Conservation (phyloP, 2,888 invertebrate genomes). For the Sphaerophoria rueppellii region DNA sequence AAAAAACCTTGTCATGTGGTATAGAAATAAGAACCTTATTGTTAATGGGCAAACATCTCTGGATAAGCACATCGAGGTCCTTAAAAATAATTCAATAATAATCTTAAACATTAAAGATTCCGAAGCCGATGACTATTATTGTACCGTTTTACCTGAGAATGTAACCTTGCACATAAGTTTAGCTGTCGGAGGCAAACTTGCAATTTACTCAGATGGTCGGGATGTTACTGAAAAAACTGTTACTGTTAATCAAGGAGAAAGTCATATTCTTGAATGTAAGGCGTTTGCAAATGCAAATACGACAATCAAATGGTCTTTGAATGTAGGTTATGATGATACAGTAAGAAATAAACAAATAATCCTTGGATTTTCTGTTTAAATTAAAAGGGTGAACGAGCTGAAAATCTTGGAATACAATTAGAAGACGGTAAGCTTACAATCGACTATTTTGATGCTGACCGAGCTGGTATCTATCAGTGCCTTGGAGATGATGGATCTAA, state of each 20-base stretch:
- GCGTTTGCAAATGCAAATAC: constrained; percentile 74
- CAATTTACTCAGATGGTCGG: constrained; percentile 78
- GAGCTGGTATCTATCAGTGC: constrained; percentile 80
- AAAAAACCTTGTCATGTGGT: constrained; percentile 79
- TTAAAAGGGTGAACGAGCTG: constrained; percentile 77
- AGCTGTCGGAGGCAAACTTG: constrained; percentile 76
- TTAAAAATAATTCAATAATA: constrained; percentile 78
- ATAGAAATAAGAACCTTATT: constrained; percentile 76
- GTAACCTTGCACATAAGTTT: constrained; percentile 76
- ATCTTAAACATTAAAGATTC: constrained; percentile 75
- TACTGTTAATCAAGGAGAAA: constrained; percentile 79
- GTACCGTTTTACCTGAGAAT: constrained; percentile 77
- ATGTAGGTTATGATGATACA: constrained; percentile 75
- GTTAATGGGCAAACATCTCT: constrained; percentile 76
- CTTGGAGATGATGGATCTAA: constrained; percentile 78
- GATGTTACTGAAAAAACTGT: constrained; percentile 79
- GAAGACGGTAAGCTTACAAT: constrained; percentile 76
- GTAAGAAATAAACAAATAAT: neutral
- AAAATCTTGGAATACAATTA: constrained; percentile 73
- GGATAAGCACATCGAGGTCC: constrained; percentile 75
- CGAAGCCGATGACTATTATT: constrained; percentile 78
- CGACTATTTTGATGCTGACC: constrained; percentile 77
- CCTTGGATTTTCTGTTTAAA: neutral
- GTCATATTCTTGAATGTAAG: constrained; percentile 78
- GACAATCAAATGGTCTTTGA: constrained; percentile 80